A percentile compares a stretch with the other conserved stretches of the same genome.
phyloP scores from a whole-genome alignment of 2,113 vertebrate species.

The Chaetodon trifascialis region DNA sequence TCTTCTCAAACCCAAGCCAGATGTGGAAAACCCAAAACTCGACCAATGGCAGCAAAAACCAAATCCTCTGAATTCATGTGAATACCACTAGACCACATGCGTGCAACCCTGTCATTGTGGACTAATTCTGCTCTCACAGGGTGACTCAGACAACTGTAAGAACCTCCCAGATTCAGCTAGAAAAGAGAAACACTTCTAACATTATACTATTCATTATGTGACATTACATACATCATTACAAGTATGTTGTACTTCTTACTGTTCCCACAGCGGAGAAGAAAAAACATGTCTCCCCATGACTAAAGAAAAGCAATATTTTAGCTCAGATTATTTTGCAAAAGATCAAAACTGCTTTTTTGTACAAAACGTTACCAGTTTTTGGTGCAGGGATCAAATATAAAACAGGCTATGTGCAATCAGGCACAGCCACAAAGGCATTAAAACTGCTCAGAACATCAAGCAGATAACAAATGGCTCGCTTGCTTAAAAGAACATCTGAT shows the following conservation, averaged over 20 bases:
- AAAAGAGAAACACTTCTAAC: background rate
- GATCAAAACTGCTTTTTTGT: background rate
- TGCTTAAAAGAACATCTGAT: slow-evolving; percentile 25
- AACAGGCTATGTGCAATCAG: background rate
- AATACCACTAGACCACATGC: slow-evolving; percentile 34
- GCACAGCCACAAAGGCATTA: slow-evolving; percentile 5
- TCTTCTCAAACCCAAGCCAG: slow-evolving; percentile 35
- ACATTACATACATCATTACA: background rate
- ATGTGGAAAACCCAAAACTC: slow-evolving; percentile 57
- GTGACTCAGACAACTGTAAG: slow-evolving; percentile 21
- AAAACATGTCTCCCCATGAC: background rate
- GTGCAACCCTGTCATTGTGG: slow-evolving; percentile 46
- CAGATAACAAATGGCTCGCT: slow-evolving; percentile 9
- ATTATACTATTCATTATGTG: background rate
- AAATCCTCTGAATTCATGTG: slow-evolving; percentile 24
- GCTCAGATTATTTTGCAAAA: background rate
- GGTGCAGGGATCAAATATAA: slow-evolving; percentile 16
- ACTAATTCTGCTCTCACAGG: background rate
- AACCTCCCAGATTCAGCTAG: background rate
- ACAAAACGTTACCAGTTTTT: background rate
- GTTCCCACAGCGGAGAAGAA: background rate
- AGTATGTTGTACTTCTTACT: background rate
- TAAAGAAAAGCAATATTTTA: background rate
- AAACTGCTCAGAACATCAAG: slow-evolving; percentile 1
- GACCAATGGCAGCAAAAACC: slow-evolving; percentile 13